Percentiles rank a stretch among this genome's conserved stretches.
phyloP scores from a whole-genome alignment of 2,113 vertebrate genomes.

The Peromyscus maniculatus region DNA sequence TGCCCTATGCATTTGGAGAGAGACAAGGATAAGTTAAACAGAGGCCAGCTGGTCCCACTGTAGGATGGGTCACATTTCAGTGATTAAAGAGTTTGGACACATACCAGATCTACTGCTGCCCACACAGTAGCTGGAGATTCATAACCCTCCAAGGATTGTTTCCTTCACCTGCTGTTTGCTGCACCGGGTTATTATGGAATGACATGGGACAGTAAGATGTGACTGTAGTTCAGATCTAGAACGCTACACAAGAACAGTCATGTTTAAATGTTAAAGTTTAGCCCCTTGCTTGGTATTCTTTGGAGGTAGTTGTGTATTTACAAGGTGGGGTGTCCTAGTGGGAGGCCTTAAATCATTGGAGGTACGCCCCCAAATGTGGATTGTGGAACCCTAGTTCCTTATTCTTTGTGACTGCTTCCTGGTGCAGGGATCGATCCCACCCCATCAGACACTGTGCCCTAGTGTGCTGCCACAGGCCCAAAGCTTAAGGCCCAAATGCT shows the following conservation, averaged over 20 bases:
- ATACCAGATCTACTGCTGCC: not conserved
- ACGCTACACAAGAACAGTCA: not conserved
- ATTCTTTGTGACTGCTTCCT: not conserved
- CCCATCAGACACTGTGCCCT: not conserved
- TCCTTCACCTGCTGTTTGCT: not conserved
- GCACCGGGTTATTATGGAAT: not conserved
- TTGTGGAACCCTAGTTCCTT: not conserved
- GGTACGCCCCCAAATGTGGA: not conserved
- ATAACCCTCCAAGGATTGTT: not conserved
- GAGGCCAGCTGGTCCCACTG: not conserved
- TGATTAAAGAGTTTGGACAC: constrained; percentile 1
- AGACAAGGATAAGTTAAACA: not conserved
- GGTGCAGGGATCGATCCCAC: not conserved
- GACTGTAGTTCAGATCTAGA: not conserved
- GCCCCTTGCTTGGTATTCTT: not conserved
- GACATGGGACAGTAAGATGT: not conserved
- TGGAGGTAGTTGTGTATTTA: not conserved
- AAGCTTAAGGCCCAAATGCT: not conserved
- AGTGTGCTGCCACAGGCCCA: not conserved
- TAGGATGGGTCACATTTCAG: not conserved
- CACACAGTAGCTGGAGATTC: not conserved
- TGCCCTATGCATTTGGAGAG: not conserved
- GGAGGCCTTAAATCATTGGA: not conserved
- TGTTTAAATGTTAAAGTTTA: not conserved
- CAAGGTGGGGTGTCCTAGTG: not conserved